These are phyloP conservation scores for Cephus runcator DNA, from an alignment of 2,888 invertebrate genomes.

Conservation along the genomic window DNA sequence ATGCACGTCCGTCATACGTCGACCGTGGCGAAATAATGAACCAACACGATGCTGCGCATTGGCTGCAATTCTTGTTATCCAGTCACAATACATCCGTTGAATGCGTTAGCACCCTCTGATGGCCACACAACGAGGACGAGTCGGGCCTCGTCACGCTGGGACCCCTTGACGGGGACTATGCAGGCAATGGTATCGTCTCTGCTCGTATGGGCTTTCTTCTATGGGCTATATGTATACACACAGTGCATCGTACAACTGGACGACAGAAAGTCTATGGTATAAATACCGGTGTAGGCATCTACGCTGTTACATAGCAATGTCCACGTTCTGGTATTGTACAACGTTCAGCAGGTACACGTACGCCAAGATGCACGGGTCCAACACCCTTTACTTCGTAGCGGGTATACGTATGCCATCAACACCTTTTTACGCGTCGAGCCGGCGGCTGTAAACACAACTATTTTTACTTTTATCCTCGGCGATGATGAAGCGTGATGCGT, in stretches of 20 bases:
- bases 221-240: background rate
- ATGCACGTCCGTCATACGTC: slow-evolving; percentile 45
- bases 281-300: background rate
- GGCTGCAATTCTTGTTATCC: slow-evolving; percentile 19
- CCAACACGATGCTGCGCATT: slow-evolving; percentile 22
- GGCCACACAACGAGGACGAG: background rate
- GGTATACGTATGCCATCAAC: slow-evolving; percentile 27
- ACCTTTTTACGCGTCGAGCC: slow-evolving; percentile 37
- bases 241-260: background rate
- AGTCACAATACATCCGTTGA: slow-evolving; percentile 3
- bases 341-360: background rate
- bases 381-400: background rate
- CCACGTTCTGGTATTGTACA: background rate
- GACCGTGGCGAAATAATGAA: slow-evolving; percentile 44
- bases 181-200: background rate
- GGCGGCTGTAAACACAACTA: slow-evolving; percentile 35
- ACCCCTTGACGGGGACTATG: background rate
- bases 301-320: background rate
- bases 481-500: slow-evolving; percentile 15
- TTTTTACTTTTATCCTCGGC: slow-evolving; percentile 20
- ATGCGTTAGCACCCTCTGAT: background rate
- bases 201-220: background rate
- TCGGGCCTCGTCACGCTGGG: background rate
- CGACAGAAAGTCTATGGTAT: background rate
- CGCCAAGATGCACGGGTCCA: background rate